Evolutionary conservation across 2,797 vertebrate genomes (phyloP), one percentile per base, ranked within the genome.

Genomic region (Oryzias sinensis): DNA sequence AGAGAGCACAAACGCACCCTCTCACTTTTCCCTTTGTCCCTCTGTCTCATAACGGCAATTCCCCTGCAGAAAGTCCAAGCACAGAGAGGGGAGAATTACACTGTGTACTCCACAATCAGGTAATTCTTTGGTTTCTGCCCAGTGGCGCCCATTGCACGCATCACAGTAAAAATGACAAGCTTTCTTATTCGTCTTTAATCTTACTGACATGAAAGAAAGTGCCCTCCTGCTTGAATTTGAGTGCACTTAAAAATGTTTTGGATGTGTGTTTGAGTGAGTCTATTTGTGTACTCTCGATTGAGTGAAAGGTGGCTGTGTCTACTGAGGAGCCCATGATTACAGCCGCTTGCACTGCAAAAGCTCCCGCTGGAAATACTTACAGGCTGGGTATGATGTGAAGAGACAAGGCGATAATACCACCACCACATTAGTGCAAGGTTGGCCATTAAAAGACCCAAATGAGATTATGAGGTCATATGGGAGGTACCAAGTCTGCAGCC

Each of bases 381-480:
- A 46, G 62, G 70, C 67, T 37, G 57, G 65, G 74, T 47, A 59
- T 71, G 72, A 83, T 76, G 75, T 66, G 78, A 87, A 70, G 79
- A 82, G 80, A 84, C 77, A 78, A 67, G 70, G 70, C 56, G 67
- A 84, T 87, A 79, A 73, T 73, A 67, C 81, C 80, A 78, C 64
- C 60, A 61, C 72, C 74, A 78, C 82, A 83, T 85, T 81, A 85
- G 81, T 56, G 70, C 66, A 74, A 14, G 63, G 74, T 77, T 76
- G 62, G 71, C 77, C 71, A 70, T 83, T 86, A 80, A 78, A 80
- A 70, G 65, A 68, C 63, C 74, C 64, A 81, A 75, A 81, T 72
- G 73, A 82, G 76, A 87, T 87, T 81, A 86, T 75, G 74, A 83
- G 82, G 78, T 85, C 81, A 85, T 80, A 67, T 57, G 73, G 70